Base-by-base conservation (phyloP, 1,140 invertebrate species). In the Drosophila repleta region DNA sequence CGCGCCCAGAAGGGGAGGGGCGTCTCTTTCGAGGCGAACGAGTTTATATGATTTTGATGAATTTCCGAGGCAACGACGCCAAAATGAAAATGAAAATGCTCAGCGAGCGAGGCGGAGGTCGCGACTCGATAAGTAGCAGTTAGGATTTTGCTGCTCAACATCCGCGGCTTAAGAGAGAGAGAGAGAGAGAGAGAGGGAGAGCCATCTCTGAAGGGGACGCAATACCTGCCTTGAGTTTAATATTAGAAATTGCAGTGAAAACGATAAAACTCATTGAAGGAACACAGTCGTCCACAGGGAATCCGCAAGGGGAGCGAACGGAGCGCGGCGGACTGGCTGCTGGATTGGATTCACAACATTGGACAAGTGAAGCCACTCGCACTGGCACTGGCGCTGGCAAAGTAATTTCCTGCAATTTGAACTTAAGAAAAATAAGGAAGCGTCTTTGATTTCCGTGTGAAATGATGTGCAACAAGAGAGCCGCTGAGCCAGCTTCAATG, bases 1-100 rank as follows among this genome's bases (percentile, higher is more conserved):
- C 43, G 24, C 32, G n/a, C n/a, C n/a, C n/a, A n/a, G n/a, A n/a
- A n/a, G 41, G 48, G 45, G 43, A n/a, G 29, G n/a, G 4, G 3
- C 7, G 32, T n/a, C 18, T 62, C 66, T 69, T 69, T 69, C 58
- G 52, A 56, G 51, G 79, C 67, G 79, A 78, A 65, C 75, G 77
- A 90, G 85, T 89, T 89, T 81, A 87, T 90, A 89, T 85, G 79
- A 89, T 90, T 90, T 90, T 89, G 83, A 88, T 90, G 85, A 85
- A 87, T 90, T 90, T 80, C 85, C 78, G 75, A 90, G 85, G 77
- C 85, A 90, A 90, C 82, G 82, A 80, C 78, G 82, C 85, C 85
- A 84, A 90, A 82, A 81, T 81, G 77, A 87, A 88, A 70, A 74
- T 74, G 62, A 68, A 85, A 76, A 76, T 74, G 74, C 55, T 67